These are phyloP conservation scores for Indri indri DNA, from an alignment of 2,113 vertebrate species.

Conservation along the genomic window DNA sequence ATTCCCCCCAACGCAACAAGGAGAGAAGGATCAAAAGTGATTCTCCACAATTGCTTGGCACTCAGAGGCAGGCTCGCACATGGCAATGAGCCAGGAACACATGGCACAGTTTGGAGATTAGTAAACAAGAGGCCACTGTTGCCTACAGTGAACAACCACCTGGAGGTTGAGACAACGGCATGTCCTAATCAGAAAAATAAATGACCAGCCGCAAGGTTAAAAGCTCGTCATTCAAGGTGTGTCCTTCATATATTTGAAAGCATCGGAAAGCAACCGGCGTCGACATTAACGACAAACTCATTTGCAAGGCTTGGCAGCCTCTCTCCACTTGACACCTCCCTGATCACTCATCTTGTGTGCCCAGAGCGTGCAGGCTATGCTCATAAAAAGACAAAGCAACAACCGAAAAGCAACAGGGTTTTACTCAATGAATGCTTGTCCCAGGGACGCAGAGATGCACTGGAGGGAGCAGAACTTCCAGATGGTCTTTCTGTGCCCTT, in stretches of 20 bases:
- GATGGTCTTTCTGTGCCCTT: neutral
- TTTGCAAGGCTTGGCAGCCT: slow-evolving; percentile 46
- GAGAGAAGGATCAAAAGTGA: neutral
- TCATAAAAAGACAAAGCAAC: slow-evolving; percentile 26
- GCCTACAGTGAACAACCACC: neutral
- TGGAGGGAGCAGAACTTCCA: neutral
- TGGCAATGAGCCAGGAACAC: neutral
- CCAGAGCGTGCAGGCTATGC: neutral
- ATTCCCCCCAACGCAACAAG: neutral
- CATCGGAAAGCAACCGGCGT: slow-evolving; percentile 36
- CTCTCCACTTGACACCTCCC: slow-evolving; percentile 27
- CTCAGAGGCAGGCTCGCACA: neutral
- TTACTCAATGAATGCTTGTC: neutral
- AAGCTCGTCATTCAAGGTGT: slow-evolving; percentile 53
- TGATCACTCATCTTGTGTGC: slow-evolving; percentile 47
- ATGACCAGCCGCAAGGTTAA: slow-evolving; percentile 61
- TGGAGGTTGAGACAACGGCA: slow-evolving; percentile 26
- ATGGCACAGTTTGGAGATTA: neutral
- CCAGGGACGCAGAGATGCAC: neutral
- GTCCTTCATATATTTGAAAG: slow-evolving; percentile 63
- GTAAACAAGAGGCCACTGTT: slow-evolving; percentile 36
- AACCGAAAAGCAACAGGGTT: neutral
- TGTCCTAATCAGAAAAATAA: slow-evolving; percentile 65
- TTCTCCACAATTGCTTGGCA: neutral
- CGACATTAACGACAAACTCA: slow-evolving; percentile 39